Conservation (phyloP, 1,140 invertebrate species). For the Rhynchophorus ferrugineus region DNA sequence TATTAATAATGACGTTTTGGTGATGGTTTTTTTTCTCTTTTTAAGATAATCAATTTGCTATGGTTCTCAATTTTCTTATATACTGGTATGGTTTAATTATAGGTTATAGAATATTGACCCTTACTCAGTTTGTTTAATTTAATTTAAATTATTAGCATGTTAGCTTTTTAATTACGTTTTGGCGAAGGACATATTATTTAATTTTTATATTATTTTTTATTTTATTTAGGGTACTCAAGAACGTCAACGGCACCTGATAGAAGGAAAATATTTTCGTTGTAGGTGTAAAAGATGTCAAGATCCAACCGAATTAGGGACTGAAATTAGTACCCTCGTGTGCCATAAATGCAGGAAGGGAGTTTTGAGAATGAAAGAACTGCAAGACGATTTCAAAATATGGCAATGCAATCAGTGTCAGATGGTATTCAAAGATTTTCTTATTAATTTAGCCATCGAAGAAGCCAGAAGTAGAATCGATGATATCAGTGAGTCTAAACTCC, state of each 20-base stretch:
- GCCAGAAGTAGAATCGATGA: slow-evolving; percentile 42
- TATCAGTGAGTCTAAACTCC: slow-evolving; percentile 38
- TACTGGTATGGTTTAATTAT: too few relatives aligned
- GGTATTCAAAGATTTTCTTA: slow-evolving; percentile 41
- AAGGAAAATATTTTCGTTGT: slow-evolving; percentile 58
- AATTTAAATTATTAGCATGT: too few relatives aligned
- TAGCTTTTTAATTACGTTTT: too few relatives aligned
- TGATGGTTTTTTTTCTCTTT: too few relatives aligned
- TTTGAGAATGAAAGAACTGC: slow-evolving; percentile 39
- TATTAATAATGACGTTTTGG: too few relatives aligned
- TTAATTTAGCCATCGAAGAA: slow-evolving; percentile 44
- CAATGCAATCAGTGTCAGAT: slow-evolving; percentile 47
- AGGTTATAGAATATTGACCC: too few relatives aligned
- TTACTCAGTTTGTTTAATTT: too few relatives aligned
- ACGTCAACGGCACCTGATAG: slow-evolving; percentile 51
- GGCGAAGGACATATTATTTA: too few relatives aligned
- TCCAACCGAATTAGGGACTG: slow-evolving; percentile 55
- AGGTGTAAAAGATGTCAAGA: slow-evolving; percentile 53
- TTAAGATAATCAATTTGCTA: too few relatives aligned
- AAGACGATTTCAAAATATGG: slow-evolving; percentile 43
- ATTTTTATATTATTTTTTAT: too few relatives aligned
- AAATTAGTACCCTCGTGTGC: slow-evolving; percentile 51
- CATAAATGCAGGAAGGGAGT: slow-evolving; percentile 45
- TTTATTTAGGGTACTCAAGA: slow-evolving; percentile 58
- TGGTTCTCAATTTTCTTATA: too few relatives aligned